Base-by-base conservation (phyloP, 2,888 invertebrate genomes). In the Drosophila histrio region DNA sequence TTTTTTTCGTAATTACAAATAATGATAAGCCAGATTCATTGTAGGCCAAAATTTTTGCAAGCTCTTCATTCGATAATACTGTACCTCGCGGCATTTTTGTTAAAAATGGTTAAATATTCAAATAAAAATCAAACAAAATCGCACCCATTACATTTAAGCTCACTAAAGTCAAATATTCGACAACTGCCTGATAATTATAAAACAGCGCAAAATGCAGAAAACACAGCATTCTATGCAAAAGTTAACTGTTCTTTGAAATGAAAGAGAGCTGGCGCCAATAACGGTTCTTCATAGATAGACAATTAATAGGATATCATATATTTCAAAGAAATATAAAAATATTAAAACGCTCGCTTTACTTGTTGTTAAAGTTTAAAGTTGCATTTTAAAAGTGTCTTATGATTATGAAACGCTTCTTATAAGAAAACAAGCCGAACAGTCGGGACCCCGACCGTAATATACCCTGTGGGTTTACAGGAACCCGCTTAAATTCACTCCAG, bases 81-180 rank as follows among this genome's bases (percentile, higher is more conserved):
- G 11, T 41, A 41, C 22, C 41, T 19, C 41, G 41, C 41, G 41
- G 41, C 24, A 21, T 41, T 22, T 41, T n/a, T 22, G 19, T 41
- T 41, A 41, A 22, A 41, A 41, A n/a, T 41, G 19, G n/a, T 41
- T 41, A 41, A 41, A 41, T 24, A 24, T 24, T 41, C 22, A 36
- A 41, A n/a, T n/a, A 41, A 41, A 22, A n/a, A 19, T 22, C 36
- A 36, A 36, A 22, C 11, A 41, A 9, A 41, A 41, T 22, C 13
- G 11, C 17, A 38, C 9, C 19, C 19, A 8, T 13, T 13, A 34
- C 34, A 17, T 38, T 17, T 6, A 9, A 15, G 15, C 6, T 19
- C 21, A 15, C 15, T 8, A 17, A 38, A 17, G 9, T 11, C 19
- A 13, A 41, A 41, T 41, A 22, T n/a, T 41, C 41, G 2, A 41